Evolutionary conservation across 2,888 invertebrate genomes (phyloP).

Genomic region (Patella depressa): DNA sequence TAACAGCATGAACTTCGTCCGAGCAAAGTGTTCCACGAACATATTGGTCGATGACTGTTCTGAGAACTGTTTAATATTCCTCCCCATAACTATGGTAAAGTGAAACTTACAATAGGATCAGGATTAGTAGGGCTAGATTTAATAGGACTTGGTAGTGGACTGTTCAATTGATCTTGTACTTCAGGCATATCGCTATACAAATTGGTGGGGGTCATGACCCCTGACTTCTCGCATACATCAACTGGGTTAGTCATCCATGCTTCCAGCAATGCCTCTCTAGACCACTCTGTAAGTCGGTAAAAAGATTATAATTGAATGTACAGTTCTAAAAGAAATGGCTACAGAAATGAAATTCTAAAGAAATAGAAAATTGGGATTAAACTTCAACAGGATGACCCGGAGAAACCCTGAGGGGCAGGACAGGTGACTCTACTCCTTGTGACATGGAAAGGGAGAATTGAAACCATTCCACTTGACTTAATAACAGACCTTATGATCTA

Average conservation of each 20-base stretch:
- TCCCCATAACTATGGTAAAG: too few relatives aligned
- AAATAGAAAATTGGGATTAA: too few relatives aligned
- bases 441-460: too few relatives aligned
- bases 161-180: slow-evolving; percentile 56
- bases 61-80: too few relatives aligned
- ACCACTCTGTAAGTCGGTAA: slow-evolving; percentile 76
- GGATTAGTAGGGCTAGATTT: slow-evolving; percentile 41
- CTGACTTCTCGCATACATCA: slow-evolving; percentile 78
- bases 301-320: not conserved
- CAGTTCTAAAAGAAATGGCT: not conserved
- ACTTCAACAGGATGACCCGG: too few relatives aligned
- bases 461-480: too few relatives aligned
- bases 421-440: too few relatives aligned
- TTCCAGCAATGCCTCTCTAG: slow-evolving; percentile 78
- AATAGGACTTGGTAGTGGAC: slow-evolving; percentile 45
- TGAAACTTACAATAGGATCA: slow-evolving; percentile 44
- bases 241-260: slow-evolving; percentile 80
- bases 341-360: not conserved
- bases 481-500: too few relatives aligned
- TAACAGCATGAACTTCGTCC: too few relatives aligned
- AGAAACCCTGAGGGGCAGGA: too few relatives aligned
- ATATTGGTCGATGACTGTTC: too few relatives aligned
- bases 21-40: too few relatives aligned
- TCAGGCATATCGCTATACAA: slow-evolving; percentile 60
- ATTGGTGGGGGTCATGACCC: slow-evolving; percentile 77